Evolutionary conservation across 1,140 invertebrate genomes (phyloP).

Genomic region (Magallana angulata): DNA sequence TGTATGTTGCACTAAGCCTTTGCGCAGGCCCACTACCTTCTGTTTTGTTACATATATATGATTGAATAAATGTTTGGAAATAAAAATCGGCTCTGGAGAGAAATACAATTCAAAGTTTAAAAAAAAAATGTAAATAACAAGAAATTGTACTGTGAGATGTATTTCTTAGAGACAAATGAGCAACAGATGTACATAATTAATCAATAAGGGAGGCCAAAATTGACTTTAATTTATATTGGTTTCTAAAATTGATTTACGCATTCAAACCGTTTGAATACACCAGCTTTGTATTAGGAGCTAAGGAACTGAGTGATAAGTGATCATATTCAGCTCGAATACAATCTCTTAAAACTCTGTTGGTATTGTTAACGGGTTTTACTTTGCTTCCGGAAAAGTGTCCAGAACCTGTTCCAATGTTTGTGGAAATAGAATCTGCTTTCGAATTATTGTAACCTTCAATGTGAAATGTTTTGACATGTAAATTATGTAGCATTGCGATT

Average conservation of each 20-base stretch:
- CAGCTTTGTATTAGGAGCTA: not conserved
- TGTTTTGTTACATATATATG: too few relatives aligned
- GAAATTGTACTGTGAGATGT: too few relatives aligned
- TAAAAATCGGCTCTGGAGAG: too few relatives aligned
- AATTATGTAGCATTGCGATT: not conserved
- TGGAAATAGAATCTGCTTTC: conserved; percentile 41
- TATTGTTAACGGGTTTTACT: not conserved
- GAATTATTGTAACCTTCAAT: conserved; percentile 18
- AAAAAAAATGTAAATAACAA: too few relatives aligned
- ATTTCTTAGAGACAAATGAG: too few relatives aligned
- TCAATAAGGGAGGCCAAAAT: not conserved
- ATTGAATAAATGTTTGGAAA: too few relatives aligned
- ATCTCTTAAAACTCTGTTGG: not conserved
- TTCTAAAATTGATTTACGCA: not conserved
- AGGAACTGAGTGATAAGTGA: not conserved
- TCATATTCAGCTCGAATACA: not conserved
- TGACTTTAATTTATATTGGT: not conserved
- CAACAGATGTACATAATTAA: not conserved
- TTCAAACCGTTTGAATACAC: not conserved
- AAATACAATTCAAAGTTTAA: too few relatives aligned
- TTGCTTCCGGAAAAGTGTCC: not conserved
- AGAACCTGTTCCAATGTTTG: conserved; percentile 17
- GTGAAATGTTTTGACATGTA: conserved; percentile 28
- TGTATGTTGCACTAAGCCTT: too few relatives aligned
- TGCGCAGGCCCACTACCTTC: too few relatives aligned